Evolutionary conservation across 2,113 vertebrate species (phyloP).

Genomic region (Sceloporus tristichus): DNA sequence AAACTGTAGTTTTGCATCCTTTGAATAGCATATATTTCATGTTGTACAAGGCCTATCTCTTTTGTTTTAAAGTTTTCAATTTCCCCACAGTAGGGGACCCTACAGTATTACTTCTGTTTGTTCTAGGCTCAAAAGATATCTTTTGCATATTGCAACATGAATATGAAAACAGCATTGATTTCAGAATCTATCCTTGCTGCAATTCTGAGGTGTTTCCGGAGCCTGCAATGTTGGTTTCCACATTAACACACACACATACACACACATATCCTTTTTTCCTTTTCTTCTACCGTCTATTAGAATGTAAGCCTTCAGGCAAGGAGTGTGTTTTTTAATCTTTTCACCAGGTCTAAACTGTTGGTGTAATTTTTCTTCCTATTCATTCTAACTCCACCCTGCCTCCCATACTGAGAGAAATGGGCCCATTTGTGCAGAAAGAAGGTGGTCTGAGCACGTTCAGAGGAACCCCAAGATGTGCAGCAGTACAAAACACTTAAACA

Average conservation of each 20-base stretch:
- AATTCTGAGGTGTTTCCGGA: background rate
- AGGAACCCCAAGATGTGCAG: background rate
- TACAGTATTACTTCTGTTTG: slow-evolving; percentile 37
- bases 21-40: slow-evolving; percentile 52
- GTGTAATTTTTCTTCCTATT: background rate
- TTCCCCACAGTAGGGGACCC: slow-evolving; percentile 29
- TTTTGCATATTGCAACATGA: slow-evolving; percentile 21
- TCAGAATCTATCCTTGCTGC: background rate
- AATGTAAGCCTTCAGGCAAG: background rate
- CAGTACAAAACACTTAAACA: background rate
- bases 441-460: no score
- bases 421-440: background rate
- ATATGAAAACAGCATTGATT: background rate
- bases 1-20: slow-evolving; percentile 54
- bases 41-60: slow-evolving; percentile 42
- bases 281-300: background rate
- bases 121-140: background rate
- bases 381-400: background rate
- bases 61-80: slow-evolving; percentile 53
- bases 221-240: background rate
- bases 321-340: background rate
- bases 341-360: background rate
- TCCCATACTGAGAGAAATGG: background rate
- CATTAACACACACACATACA: background rate
- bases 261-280: background rate